These are phyloP conservation scores for Tupaia tana DNA, from an alignment of 2,113 vertebrate genomes.

Conservation along the genomic window DNA sequence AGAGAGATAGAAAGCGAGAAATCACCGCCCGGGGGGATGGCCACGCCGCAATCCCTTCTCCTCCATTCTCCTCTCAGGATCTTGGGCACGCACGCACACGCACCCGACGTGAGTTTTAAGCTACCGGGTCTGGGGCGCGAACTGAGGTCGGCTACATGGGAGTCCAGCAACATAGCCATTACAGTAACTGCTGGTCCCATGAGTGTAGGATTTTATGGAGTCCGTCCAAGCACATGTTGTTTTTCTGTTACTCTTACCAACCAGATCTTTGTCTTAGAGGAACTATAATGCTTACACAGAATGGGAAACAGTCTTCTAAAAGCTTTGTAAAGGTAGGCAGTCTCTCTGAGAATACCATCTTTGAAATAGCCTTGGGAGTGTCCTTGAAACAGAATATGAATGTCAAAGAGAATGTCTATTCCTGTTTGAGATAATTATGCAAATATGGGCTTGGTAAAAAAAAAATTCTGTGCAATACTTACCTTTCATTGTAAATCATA, in stretches of 20 bases:
- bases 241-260: neutral
- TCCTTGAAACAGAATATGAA: conserved; percentile 4
- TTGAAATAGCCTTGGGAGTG: neutral
- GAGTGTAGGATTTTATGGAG: neutral
- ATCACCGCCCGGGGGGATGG: too few relatives aligned
- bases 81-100: too few relatives aligned
- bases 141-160: too few relatives aligned
- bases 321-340: neutral
- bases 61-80: too few relatives aligned
- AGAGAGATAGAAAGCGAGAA: too few relatives aligned
- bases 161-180: too few relatives aligned
- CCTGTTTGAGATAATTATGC: neutral
- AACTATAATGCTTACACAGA: neutral
- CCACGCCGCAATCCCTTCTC: too few relatives aligned
- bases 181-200: too few relatives aligned
- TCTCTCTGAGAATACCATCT: neutral
- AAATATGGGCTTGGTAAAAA: neutral
- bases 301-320: neutral
- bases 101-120: too few relatives aligned
- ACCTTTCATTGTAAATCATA: neutral
- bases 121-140: too few relatives aligned
- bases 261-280: conserved; percentile 8
- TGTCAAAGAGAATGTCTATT: neutral
- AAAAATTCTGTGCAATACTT: neutral
- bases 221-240: neutral